Evolutionary conservation across 2,888 invertebrate genomes (phyloP), one percentile per base, ranked within the genome.

Genomic region (Pocota personata): DNA sequence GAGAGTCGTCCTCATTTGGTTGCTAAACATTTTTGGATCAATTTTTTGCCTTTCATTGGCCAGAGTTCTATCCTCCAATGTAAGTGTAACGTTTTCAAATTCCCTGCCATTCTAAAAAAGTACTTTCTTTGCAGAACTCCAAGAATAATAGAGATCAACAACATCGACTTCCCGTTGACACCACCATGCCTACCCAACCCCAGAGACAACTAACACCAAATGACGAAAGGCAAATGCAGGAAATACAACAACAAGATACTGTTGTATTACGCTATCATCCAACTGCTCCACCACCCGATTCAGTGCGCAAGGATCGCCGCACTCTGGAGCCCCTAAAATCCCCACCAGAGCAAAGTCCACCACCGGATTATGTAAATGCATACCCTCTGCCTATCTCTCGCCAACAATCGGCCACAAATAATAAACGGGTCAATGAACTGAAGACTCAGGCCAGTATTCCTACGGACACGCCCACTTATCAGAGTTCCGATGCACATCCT

Each of bases 1-100:
- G 0, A 92, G 94, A 24, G 91, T 93, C 48, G 91, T 92, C 2
- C 73, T 94, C 0, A 89, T 94, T 30, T 93, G 94, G 90, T 24
- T 93, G 8, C 72, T 94, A n/a, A 94, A 94, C 82, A 88, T 94
- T 4, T 89, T 92, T 46, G 92, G 72, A 0, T 16, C 89, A 12
- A 88, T 89, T 21, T 91, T 91, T 84, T 91, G 92, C 52, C 79
- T 91, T 21, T 91, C 92, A 0, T 66, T 91, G 35, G 89, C 91
- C 0, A 87, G 82, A 55, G 88, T 88, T 2, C 62, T 91, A 62
- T 89, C 90, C 30, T 88, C 88, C 5, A 89, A 89, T 77, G 90
- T 90, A 77, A 88, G 88, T 80, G n/a, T 1, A 37, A 8, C 10
- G 0, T 4, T 12, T 10, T 5, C 14, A 21, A 12, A 21, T 16